Base-by-base conservation (phyloP, 2,113 vertebrate species). In the Ameiurus melas region DNA sequence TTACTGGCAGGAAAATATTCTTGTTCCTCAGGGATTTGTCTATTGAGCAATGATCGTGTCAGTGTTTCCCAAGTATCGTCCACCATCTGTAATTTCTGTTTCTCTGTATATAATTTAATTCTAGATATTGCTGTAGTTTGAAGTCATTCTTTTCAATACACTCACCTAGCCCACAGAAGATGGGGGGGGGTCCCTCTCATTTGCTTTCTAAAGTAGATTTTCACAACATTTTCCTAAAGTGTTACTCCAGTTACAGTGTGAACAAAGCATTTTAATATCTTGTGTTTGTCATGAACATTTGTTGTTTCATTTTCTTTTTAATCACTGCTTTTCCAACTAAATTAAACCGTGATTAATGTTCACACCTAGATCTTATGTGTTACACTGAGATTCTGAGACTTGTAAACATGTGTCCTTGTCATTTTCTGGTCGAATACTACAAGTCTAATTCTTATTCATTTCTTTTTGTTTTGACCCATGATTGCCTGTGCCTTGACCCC, bases 61-160 rank as follows among this genome's bases (percentile, higher is more conserved):
- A 70, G 20, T 87, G 2, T 33, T 82, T 57, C 62, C 47, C 64
- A 30, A 71, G 33, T 5, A n/a, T 55, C 10, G 7, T 55, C 39
- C 1, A 78, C 60, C 5, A 22, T 36, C 62, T 68, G 47, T 81
- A 87, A 86, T 87, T 80, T 71, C 62, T 20, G 19, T 33, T 33
- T 70, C 77, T 55, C 30, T 58, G 77, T n/a, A 9, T 57, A 79
- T 87, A 70, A 87, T 57, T 70, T 64, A 87, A 87, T 82, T 82
- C 13, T 57, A 71, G 19, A 81, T 82, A 87, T 71, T 87, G 64
- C 78, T 58, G 22, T 27, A 17, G 64, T 39, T 68, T 82, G 22
- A 58, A 70, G 64, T 87, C 62, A 36, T 33, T 87, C 33, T 71
- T 27, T 20, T 62, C 53, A 14, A 58, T 81, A 22, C 47, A 55